phyloP scores from a whole-genome alignment of 2,113 vertebrate genomes.

The Daubentonia madagascariensis region DNA sequence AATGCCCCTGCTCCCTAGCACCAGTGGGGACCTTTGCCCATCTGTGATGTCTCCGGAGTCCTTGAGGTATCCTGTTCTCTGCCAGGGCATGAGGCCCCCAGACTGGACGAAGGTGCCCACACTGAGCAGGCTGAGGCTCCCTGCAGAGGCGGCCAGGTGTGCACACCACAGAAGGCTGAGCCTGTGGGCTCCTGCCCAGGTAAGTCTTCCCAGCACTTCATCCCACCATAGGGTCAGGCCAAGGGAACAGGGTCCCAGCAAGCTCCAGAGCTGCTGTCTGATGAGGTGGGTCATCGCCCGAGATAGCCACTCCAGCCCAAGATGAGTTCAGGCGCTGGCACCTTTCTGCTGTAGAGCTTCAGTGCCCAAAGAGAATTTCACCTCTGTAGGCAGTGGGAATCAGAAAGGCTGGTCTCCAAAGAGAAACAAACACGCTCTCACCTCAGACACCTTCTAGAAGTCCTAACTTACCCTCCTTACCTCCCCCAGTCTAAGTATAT shows the following conservation, averaged over 20 bases:
- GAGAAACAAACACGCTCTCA: neutral
- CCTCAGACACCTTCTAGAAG: neutral
- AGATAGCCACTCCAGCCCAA: neutral
- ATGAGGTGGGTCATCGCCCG: neutral
- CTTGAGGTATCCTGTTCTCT: neutral
- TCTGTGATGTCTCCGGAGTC: neutral
- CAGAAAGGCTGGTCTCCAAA: neutral
- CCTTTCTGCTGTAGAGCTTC: neutral
- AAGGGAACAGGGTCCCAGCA: neutral
- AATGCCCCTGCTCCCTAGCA: neutral
- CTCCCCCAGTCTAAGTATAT: no score
- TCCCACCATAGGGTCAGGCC: neutral
- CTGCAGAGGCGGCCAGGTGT: neutral
- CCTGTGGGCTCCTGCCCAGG: constrained; percentile 46
- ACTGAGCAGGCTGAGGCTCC: constrained; percentile 14
- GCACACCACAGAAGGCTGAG: neutral
- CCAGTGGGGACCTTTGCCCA: neutral
- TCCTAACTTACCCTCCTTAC: neutral
- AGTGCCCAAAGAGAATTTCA: neutral
- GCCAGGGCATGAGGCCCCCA: constrained; percentile 44
- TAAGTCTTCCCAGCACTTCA: neutral
- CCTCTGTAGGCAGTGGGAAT: neutral
- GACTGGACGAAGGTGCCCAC: neutral
- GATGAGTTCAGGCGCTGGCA: neutral
- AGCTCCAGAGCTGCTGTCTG: neutral